phyloP scores from a whole-genome alignment of 2,113 vertebrate genomes.

The Nycticorax nycticorax region DNA sequence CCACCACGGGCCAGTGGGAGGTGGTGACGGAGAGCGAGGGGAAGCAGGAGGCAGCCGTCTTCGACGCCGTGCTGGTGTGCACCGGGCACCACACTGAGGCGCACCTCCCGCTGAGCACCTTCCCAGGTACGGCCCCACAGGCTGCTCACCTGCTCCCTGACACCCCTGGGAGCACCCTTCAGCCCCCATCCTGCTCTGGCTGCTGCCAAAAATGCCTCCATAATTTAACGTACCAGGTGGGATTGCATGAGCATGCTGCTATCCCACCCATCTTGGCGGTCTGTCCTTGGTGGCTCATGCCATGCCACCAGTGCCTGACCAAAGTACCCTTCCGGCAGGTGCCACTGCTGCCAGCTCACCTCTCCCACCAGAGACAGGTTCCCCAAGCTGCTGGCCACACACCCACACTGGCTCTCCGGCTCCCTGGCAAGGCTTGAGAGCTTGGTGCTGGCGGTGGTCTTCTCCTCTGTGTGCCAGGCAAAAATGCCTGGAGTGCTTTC shows the following conservation, averaged over 20 bases:
- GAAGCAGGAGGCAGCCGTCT: slow-evolving; percentile 71
- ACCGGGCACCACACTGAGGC: slow-evolving; percentile 82
- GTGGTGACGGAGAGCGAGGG: slow-evolving; percentile 76
- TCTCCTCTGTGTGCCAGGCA: neutral
- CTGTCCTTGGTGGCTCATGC: neutral
- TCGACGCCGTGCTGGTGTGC: slow-evolving; percentile 89
- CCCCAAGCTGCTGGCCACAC: neutral
- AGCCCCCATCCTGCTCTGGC: neutral
- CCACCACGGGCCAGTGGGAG: slow-evolving; percentile 86
- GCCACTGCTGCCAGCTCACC: rapidly evolving
- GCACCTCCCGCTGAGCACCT: slow-evolving; percentile 75
- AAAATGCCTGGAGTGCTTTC: neutral
- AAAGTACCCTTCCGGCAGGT: neutral
- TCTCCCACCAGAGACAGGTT: neutral
- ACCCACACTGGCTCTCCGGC: neutral
- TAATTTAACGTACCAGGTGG: neutral
- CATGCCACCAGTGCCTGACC: rapidly evolving
- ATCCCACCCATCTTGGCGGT: too few relatives aligned
- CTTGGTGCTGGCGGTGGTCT: neutral
- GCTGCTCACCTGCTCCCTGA: neutral
- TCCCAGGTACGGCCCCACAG: slow-evolving; percentile 77
- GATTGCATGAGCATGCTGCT: neutral
- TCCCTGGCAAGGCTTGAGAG: neutral
- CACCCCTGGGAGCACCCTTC: neutral
- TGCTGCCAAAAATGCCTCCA: neutral